A percentile compares a stretch with the other conserved stretches of the same genome.
Evolutionary conservation across 2,797 vertebrate species (phyloP).

Genomic region (Limosa lapponica): DNA sequence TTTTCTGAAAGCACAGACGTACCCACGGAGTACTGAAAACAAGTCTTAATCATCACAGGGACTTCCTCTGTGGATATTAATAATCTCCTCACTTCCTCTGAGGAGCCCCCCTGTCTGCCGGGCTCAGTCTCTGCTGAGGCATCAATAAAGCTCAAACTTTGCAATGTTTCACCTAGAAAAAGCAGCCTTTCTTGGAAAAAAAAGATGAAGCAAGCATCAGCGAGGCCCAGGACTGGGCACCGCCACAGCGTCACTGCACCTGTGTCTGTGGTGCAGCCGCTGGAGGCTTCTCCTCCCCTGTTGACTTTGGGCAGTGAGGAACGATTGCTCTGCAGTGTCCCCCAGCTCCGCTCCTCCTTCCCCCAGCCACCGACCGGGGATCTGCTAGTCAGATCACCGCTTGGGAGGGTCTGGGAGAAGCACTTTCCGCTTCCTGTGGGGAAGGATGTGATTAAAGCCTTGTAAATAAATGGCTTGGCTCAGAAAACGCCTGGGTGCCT

Average conservation of each 20-base stretch:
- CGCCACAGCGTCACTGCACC: accelerated
- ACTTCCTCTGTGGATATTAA: conserved; percentile 45
- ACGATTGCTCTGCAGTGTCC: not conserved
- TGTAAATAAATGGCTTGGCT: conserved; percentile 21
- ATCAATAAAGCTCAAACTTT: not conserved
- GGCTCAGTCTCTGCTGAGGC: not conserved
- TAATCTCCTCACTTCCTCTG: not conserved
- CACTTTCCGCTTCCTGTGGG: conserved; percentile 27
- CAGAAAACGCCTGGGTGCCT: not conserved
- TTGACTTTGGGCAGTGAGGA: not conserved
- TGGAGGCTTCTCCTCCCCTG: not conserved
- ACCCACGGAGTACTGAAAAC: not conserved
- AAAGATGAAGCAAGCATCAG: not conserved
- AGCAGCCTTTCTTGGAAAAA: not conserved
- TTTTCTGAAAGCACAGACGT: not conserved
- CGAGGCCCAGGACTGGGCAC: accelerated
- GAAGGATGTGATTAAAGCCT: conserved; percentile 54
- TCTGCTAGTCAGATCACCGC: not conserved
- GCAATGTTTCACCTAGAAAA: not conserved
- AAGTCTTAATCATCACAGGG: conserved; percentile 4
- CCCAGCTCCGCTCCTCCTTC: not conserved
- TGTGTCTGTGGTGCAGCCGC: accelerated
- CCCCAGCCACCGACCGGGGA: not conserved
- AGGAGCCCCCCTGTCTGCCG: not conserved
- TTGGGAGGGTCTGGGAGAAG: conserved; percentile 29